Base-by-base conservation (phyloP, 1,140 invertebrate genomes). In the Charaxes varanes region DNA sequence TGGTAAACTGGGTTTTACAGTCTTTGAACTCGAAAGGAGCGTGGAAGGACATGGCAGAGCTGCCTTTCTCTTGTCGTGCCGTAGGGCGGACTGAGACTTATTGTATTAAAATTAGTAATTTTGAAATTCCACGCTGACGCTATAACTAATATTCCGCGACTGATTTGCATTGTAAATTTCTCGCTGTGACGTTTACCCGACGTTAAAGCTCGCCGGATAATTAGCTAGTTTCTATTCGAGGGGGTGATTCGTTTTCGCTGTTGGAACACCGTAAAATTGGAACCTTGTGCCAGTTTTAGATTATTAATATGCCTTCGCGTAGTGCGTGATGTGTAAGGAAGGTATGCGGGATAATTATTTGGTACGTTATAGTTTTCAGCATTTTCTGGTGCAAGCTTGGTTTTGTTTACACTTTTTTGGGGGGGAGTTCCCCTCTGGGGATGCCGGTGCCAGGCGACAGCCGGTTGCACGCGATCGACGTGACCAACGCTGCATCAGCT, bases 121-220 rank as follows among this genome's bases (percentile, higher is more conserved):
- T 82, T 80, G 71, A 82, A 77, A 68, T 78, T 74, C 69, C 70
- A 53, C 62, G 61, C 57, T 64, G 70, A 78, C 73, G 71, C 67
- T 76, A 58, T 77, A 74, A 77, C 67, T 80, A 80, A 83, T 83
- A 83, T 79, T 77, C 73, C 69, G 66, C 66, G 43, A 66, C 60
- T 68, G 60, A 83, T 83, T 83, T 83, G 79, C 76, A 83, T 73
- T 83, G 79, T 78, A 83, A 80, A 83, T 83, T 67, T 73, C 47
- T 61, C 66, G 68, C 55, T 62, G 61, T 77, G 69, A 73, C 76
- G 73, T 74, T 70, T 65, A 63, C 63, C 52, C 55, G 57, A 53
- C 59, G 53, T 45, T 70, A 72, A 83, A 80, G 79, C 79, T 80
- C 62, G 69, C 22, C 47, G 62, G 70, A 77, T 83, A 83, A 83